A percentile compares a stretch with the other conserved stretches of the same genome.
These are phyloP conservation scores for Scelioninae gen. 2 DNA, from an alignment of 2,888 invertebrate genomes.

Conservation along the genomic window DNA sequence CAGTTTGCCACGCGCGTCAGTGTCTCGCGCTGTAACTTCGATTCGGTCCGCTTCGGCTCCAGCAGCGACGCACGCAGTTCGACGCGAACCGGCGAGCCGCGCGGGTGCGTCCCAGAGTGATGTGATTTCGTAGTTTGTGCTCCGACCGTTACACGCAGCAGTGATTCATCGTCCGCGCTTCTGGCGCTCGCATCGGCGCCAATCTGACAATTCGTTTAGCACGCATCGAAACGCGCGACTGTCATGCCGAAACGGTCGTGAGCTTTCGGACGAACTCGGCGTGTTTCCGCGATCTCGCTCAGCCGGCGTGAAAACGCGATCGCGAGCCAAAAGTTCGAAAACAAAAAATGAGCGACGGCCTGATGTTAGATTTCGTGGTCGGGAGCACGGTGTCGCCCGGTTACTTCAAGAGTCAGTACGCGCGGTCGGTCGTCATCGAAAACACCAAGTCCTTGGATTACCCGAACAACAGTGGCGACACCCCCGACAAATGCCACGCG, in stretches of 20 bases:
- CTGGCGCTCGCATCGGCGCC: too few species aligned
- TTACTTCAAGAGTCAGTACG: slow-evolving; percentile 78
- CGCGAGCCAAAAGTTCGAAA: background rate
- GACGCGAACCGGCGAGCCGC: slow-evolving; percentile 34
- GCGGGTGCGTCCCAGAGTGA: slow-evolving; percentile 4
- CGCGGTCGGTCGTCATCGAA: slow-evolving; percentile 76
- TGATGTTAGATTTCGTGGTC: slow-evolving; percentile 68
- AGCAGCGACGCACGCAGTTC: too few species aligned
- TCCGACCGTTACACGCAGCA: slow-evolving; percentile 4
- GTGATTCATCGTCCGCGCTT: too few species aligned
- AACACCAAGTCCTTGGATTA: slow-evolving; percentile 75
- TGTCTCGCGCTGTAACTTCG: background rate
- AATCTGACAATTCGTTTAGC: too few species aligned
- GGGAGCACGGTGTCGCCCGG: slow-evolving; percentile 73
- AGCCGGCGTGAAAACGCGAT: background rate
- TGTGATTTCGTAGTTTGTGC: slow-evolving; percentile 24
- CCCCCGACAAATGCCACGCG: slow-evolving; percentile 17
- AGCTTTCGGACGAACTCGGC: background rate
- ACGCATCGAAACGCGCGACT: too few species aligned
- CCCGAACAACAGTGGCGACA: slow-evolving; percentile 58
- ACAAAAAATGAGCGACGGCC: slow-evolving; percentile 33
- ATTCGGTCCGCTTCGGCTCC: too few species aligned
- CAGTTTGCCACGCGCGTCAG: slow-evolving; percentile 15
- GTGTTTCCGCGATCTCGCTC: background rate
- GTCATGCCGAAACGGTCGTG: background rate